phyloP scores from a whole-genome alignment of 2,888 invertebrate genomes.

The Acanthacorydalis orientalis region DNA sequence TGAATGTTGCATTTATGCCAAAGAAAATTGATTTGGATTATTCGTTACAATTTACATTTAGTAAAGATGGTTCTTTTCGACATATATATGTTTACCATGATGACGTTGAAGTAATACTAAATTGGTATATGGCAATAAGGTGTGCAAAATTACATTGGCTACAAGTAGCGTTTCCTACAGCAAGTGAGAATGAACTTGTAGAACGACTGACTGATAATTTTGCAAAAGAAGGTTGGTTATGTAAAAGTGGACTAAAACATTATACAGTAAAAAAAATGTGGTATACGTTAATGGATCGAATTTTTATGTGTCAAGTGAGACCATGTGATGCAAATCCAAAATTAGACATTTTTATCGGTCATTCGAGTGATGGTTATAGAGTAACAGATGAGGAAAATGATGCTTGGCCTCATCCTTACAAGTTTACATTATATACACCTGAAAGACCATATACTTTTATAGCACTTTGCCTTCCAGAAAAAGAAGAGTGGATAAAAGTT shows the following conservation, averaged over 20 bases:
- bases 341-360: conserved; percentile 61
- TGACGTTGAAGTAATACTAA: conserved; percentile 67
- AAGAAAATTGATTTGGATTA: conserved; percentile 62
- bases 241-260: conserved; percentile 74
- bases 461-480: conserved; percentile 57
- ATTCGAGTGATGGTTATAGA: conserved; percentile 57
- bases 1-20: conserved; percentile 74
- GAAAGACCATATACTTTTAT: conserved; percentile 61
- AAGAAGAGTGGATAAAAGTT: conserved; percentile 65
- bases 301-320: conserved; percentile 85
- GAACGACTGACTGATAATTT: conserved; percentile 65
- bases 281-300: conserved; percentile 78
- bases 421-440: conserved; percentile 69
- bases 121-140: conserved; percentile 46
- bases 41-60: conserved; percentile 70
- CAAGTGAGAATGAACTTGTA: conserved; percentile 51
- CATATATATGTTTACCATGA: conserved; percentile 80
- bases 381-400: conserved; percentile 48
- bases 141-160: conserved; percentile 71
- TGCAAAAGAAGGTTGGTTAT: conserved; percentile 70
- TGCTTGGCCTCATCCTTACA: conserved; percentile 60
- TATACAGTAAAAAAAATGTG: conserved; percentile 75
- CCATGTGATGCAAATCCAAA: conserved; percentile 77
- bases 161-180: conserved; percentile 69
- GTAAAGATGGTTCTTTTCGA: conserved; percentile 70